Conservation (phyloP, 2,888 invertebrate genomes). For the Oscheius sp. region DNA sequence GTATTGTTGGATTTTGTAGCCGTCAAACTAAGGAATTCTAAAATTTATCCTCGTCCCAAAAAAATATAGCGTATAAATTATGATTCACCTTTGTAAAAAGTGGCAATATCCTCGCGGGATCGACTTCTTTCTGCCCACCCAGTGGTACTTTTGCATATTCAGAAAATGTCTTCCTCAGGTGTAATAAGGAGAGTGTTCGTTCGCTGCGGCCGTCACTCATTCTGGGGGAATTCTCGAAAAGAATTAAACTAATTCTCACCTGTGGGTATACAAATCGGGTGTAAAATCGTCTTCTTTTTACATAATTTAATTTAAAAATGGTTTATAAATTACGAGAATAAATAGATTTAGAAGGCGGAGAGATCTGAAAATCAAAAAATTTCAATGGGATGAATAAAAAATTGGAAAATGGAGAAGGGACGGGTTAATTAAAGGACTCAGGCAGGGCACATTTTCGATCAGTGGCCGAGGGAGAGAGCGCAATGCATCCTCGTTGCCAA, state of each 20-base stretch:
- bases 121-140: conserved; percentile 79
- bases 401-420: neutral
- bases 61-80: too few relatives aligned
- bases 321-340: too few relatives aligned
- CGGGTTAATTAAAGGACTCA: conserved; percentile 27
- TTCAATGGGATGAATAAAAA: neutral
- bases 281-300: neutral
- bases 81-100: conserved; percentile 81
- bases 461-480: neutral
- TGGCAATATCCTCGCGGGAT: conserved; percentile 96
- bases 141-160: conserved; percentile 88
- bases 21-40: too few relatives aligned
- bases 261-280: neutral
- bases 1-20: too few relatives aligned
- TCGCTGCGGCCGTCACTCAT: conserved; percentile 40
- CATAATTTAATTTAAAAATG: too few relatives aligned
- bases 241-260: too few relatives aligned
- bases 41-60: too few relatives aligned
- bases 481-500: too few relatives aligned
- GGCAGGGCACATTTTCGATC: conserved; percentile 28
- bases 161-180: conserved; percentile 92
- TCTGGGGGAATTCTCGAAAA: neutral
- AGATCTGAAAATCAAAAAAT: neutral
- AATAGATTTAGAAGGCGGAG: neutral
- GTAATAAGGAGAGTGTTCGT: conserved; percentile 88